Conservation (phyloP, 2,797 vertebrate species). For the Melanotaenia boesemani region DNA sequence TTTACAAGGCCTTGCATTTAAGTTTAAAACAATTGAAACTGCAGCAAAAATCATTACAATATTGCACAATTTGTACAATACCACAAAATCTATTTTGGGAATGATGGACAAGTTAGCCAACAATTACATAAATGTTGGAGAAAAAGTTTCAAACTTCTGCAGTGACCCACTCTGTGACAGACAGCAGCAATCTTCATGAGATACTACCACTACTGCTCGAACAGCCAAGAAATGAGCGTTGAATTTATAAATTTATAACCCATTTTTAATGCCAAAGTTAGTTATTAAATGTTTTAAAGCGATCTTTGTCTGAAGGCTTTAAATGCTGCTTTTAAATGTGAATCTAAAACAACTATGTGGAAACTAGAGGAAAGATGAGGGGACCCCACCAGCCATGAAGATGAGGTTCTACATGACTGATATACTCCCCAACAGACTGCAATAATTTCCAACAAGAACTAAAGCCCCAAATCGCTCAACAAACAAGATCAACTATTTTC, state of each 20-base stretch:
- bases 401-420: not conserved
- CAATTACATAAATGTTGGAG: no score
- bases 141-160: no score
- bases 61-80: not conserved
- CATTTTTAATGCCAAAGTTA: no score
- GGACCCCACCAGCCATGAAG: not conserved
- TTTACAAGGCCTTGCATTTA: not conserved
- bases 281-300: not conserved
- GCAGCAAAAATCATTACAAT: not conserved
- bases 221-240: no score
- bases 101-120: no score
- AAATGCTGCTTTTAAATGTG: not conserved
- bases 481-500: not conserved
- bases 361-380: not conserved
- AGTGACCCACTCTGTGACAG: no score
- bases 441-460: conserved; percentile 4
- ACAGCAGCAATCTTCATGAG: no score
- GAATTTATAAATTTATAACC: no score
- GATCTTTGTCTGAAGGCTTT: not conserved
- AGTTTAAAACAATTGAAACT: not conserved
- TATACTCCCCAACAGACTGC: no score
- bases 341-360: not conserved
- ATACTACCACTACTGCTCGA: no score
- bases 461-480: not conserved
- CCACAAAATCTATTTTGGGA: not conserved